phyloP scores from a whole-genome alignment of 2,113 vertebrate genomes.

The Orientallactaga bullata region DNA sequence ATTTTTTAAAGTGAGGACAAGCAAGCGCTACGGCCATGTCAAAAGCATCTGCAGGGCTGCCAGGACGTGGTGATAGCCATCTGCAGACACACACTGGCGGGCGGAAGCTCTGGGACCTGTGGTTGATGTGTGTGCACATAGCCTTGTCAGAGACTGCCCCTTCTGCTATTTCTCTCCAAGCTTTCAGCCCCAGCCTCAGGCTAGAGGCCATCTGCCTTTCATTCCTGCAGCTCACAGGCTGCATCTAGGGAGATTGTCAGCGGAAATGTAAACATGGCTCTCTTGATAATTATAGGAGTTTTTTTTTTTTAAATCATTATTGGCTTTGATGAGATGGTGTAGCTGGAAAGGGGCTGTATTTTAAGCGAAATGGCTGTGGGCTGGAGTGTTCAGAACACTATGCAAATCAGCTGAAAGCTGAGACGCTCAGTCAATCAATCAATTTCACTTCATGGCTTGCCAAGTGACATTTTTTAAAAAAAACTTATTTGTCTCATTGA shows the following conservation, averaged over 20 bases:
- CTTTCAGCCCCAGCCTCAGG: background rate
- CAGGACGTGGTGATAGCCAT: background rate
- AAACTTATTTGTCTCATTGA: slow-evolving; percentile 50
- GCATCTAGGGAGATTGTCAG: background rate
- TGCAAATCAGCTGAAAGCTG: slow-evolving; percentile 33
- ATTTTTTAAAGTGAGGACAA: slow-evolving; percentile 1
- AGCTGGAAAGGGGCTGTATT: slow-evolving; percentile 32
- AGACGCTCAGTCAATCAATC: slow-evolving; percentile 47
- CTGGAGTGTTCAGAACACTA: background rate
- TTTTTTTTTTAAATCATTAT: background rate
- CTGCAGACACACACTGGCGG: too few species aligned
- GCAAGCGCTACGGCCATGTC: background rate
- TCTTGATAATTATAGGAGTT: background rate
- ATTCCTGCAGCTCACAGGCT: background rate
- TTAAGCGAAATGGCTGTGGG: slow-evolving; percentile 23
- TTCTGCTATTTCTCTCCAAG: slow-evolving; percentile 32
- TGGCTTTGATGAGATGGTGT: background rate
- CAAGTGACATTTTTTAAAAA: background rate
- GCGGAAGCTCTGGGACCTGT: background rate
- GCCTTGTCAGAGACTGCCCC: background rate
- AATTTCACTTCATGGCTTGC: slow-evolving; percentile 52
- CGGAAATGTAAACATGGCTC: slow-evolving; percentile 28
- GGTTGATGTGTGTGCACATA: slow-evolving; percentile 5
- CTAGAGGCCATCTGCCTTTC: accelerated
- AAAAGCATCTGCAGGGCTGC: background rate